A percentile compares a stretch with the other conserved stretches of the same genome.
Evolutionary conservation across 2,888 invertebrate genomes (phyloP).

Genomic region (Aproaerema taeniolella): DNA sequence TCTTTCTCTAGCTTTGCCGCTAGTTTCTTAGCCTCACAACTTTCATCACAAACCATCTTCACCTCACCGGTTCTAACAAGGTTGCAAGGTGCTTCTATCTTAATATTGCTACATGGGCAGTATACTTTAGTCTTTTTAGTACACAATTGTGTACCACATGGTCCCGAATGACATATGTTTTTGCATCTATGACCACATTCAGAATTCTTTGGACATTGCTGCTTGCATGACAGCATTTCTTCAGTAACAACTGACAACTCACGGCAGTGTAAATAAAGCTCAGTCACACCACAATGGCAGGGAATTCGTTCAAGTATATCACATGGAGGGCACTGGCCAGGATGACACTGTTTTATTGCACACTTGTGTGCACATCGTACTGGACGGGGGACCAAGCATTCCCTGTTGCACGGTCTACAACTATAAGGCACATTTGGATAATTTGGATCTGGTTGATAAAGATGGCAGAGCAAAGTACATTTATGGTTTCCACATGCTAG

Average conservation of each 20-base stretch:
- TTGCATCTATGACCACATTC: slow-evolving; percentile 91
- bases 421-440: slow-evolving; percentile 66
- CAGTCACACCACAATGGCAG: slow-evolving; percentile 90
- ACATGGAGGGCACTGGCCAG: slow-evolving; percentile 86
- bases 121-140: slow-evolving; percentile 87
- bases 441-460: slow-evolving; percentile 36
- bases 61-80: slow-evolving; percentile 62
- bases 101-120: slow-evolving; percentile 87
- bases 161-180: slow-evolving; percentile 84
- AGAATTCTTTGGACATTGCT: slow-evolving; percentile 92
- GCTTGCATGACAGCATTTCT: slow-evolving; percentile 82
- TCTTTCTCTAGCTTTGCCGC: slow-evolving; percentile 73
- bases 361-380: slow-evolving; percentile 87
- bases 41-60: slow-evolving; percentile 79
- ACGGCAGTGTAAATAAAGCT: slow-evolving; percentile 85
- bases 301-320: slow-evolving; percentile 80
- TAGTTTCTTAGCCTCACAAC: slow-evolving; percentile 77
- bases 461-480: slow-evolving; percentile 86
- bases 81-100: slow-evolving; percentile 84
- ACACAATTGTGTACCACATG: slow-evolving; percentile 83
- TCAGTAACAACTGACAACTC: slow-evolving; percentile 78
- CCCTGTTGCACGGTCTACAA: slow-evolving; percentile 60
- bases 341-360: slow-evolving; percentile 81
- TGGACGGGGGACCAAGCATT: slow-evolving; percentile 81
- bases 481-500: slow-evolving; percentile 88